These are phyloP conservation scores for Sipha maydis DNA, from an alignment of 2,888 invertebrate genomes.

Conservation along the genomic window DNA sequence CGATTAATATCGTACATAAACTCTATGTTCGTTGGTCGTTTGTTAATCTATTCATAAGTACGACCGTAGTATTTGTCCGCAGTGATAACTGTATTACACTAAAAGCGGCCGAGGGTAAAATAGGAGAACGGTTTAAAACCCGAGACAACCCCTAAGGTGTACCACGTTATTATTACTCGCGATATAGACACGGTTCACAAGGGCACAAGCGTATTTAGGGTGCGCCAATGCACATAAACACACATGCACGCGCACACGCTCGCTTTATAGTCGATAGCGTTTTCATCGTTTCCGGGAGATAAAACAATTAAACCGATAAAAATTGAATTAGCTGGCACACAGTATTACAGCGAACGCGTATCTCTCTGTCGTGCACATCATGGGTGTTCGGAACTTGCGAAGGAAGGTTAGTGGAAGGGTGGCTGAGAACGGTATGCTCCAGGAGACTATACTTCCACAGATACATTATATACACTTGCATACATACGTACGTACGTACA, in stretches of 20 bases:
- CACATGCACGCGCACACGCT: not conserved
- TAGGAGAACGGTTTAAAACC: no score
- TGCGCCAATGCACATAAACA: not conserved
- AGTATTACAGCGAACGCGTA: no score
- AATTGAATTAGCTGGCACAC: slow-evolving; percentile 59
- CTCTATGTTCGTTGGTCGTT: no score
- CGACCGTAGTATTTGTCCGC: no score
- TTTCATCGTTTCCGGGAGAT: slow-evolving; percentile 58
- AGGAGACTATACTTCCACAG: not conserved
- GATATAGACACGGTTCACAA: not conserved
- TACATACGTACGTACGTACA: no score
- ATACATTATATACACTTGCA: not conserved
- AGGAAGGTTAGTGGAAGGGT: not conserved
- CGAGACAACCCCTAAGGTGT: no score
- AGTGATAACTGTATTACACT: no score
- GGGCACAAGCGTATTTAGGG: not conserved
- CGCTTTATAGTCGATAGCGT: slow-evolving; percentile 4
- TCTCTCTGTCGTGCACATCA: not conserved
- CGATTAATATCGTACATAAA: no score
- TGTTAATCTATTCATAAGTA: no score
- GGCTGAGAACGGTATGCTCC: not conserved
- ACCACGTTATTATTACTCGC: not conserved
- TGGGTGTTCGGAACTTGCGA: not conserved
- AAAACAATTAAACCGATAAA: slow-evolving; percentile 61
- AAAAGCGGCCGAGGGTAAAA: no score